Evolutionary conservation across 2,113 vertebrate species (phyloP).

Genomic region (Charina bottae): DNA sequence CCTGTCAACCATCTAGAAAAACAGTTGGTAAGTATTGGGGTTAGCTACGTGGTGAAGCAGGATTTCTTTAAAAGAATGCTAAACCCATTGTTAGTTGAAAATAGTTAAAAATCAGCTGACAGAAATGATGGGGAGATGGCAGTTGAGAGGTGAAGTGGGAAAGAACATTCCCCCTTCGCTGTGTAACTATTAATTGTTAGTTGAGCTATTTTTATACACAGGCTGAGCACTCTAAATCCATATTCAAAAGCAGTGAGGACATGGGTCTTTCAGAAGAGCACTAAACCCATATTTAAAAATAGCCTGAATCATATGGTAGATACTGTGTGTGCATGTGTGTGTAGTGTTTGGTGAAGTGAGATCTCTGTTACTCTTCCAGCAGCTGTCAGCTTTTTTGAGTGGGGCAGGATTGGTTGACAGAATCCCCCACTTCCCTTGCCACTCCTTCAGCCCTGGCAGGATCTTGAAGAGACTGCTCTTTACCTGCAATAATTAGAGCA

Average conservation of each 20-base stretch:
- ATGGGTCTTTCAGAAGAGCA: background rate
- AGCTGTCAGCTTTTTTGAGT: background rate
- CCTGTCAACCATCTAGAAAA: background rate
- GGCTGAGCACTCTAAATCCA: background rate
- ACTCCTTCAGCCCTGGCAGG: background rate
- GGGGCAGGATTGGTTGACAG: background rate
- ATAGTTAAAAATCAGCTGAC: background rate
- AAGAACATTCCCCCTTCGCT: background rate
- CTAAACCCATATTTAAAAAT: background rate
- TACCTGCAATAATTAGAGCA: background rate
- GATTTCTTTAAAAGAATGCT: background rate
- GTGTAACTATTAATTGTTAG: background rate
- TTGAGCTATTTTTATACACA: background rate
- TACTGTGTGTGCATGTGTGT: background rate
- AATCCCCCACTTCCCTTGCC: background rate
- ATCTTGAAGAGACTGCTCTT: background rate
- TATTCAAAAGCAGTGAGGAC: background rate
- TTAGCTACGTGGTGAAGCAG: background rate
- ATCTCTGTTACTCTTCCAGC: background rate
- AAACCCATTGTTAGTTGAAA: background rate
- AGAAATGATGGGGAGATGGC: background rate
- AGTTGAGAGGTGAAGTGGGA: background rate
- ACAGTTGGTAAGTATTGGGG: background rate
- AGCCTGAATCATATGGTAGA: background rate
- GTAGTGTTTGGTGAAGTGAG: background rate